Base-by-base conservation (phyloP, 2,797 vertebrate species). In the Zonotrichia albicollis region DNA sequence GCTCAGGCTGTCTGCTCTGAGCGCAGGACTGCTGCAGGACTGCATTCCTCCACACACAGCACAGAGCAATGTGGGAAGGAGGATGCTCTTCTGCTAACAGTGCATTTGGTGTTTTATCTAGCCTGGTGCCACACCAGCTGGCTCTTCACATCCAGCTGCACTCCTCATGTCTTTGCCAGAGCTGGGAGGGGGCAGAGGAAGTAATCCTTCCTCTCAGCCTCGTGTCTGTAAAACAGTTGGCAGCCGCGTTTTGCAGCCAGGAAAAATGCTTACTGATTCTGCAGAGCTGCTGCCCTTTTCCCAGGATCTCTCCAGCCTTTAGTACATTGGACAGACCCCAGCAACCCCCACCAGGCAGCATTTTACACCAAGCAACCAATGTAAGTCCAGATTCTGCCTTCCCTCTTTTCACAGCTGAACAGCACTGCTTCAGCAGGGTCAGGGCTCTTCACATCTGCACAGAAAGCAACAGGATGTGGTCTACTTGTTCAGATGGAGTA, bases 381-480 rank as follows among this genome's bases (percentile, higher is more conserved):
- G 3, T 20, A 42, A 79, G 48, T 76, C 72, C 73, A 58, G 58
- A 75, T 74, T 66, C 43, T 72, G 76, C 38, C 82, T 80, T 75
- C 54, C 36, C 51, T 81, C 73, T 81, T 75, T 91, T 62, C 55
- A 66, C 48, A 94, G 75, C 90, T 50, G 79, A 94, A 54, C 3
- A 0, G 46, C 71, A 15, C 51, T 19, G 30, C 76, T 84, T 78
- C 73, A 50, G 73, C 84, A 53, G 48, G 90, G 87, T 78, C 73
- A 86, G 73, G 34, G 57, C 54, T 90, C 87, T 73, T 88, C 71
- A 74, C 74, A 73, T 86, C 80, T 74, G 83, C 85, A 72, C 91
- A 61, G 87, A 91, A 71, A 57, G 94, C 94, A 94, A 90, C 93
- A 96, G 94, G 95, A 96, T 96, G 95, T 90, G 92, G 94, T 87